These are phyloP conservation scores for Acipenser oxyrinchus DNA, from an alignment of 2,797 vertebrate genomes.

Conservation along the genomic window DNA sequence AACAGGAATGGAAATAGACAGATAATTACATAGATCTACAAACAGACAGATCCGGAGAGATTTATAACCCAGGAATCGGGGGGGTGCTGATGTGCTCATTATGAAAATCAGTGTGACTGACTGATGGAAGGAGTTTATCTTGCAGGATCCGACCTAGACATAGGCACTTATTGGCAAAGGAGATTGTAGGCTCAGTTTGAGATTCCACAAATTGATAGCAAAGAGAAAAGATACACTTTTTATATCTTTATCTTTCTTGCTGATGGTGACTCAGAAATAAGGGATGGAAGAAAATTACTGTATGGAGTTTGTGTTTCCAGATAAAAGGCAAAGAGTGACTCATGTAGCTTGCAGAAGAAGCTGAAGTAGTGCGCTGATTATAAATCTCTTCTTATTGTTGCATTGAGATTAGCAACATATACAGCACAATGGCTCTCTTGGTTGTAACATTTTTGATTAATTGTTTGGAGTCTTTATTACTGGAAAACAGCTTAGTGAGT, in stretches of 20 bases:
- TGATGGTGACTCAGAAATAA: not conserved
- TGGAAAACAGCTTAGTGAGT: too few relatives aligned
- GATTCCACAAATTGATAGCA: constrained; percentile 5
- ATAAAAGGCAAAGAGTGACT: not conserved
- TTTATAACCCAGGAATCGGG: not conserved
- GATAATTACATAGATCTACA: too few relatives aligned
- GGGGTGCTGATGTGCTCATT: not conserved
- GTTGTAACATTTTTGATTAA: too few relatives aligned
- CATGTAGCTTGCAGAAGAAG: constrained; percentile 3
- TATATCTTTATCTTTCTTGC: not conserved
- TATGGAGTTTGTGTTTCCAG: constrained; percentile 10
- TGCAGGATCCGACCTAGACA: not conserved
- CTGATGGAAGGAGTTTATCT: not conserved
- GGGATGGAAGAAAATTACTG: constrained; percentile 5
- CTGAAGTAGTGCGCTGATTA: not conserved
- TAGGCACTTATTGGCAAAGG: not conserved
- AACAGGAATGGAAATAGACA: too few relatives aligned
- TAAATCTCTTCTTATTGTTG: not conserved
- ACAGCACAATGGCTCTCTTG: not conserved
- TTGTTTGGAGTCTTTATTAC: too few relatives aligned
- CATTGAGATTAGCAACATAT: not conserved
- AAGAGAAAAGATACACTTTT: not conserved
- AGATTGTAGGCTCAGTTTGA: constrained; percentile 13
- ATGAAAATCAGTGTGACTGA: not conserved
- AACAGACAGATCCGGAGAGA: too few relatives aligned